These are phyloP conservation scores for Catotricha subobsoleta DNA, from an alignment of 2,888 invertebrate genomes.

Conservation along the genomic window DNA sequence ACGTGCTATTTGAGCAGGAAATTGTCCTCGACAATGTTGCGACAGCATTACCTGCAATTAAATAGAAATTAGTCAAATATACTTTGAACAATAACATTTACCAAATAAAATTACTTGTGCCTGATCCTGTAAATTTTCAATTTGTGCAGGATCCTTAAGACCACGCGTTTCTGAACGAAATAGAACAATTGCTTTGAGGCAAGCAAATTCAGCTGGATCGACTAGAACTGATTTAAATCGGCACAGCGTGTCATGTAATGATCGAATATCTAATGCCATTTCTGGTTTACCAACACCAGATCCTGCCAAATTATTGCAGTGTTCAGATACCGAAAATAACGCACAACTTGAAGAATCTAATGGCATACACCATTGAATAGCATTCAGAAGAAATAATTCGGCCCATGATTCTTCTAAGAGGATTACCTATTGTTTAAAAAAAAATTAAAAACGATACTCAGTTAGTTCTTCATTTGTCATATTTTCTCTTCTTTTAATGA, in stretches of 20 bases:
- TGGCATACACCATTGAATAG: slow-evolving; percentile 94
- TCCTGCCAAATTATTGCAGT: slow-evolving; percentile 23
- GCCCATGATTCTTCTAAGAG: slow-evolving; percentile 93
- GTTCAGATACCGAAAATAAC: slow-evolving; percentile 45
- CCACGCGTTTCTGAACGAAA: slow-evolving; percentile 92
- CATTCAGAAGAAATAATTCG: slow-evolving; percentile 85
- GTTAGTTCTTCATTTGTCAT: too few species aligned
- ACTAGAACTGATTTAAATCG: slow-evolving; percentile 79
- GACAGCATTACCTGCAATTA: slow-evolving; percentile 75
- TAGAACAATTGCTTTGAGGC: slow-evolving; percentile 91
- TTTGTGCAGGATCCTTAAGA: slow-evolving; percentile 85
- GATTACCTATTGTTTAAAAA: slow-evolving; percentile 56
- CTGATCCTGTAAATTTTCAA: slow-evolving; percentile 94
- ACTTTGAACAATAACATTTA: background rate
- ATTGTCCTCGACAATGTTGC: slow-evolving; percentile 79
- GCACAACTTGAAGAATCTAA: slow-evolving; percentile 69
- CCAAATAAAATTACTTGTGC: slow-evolving; percentile 79
- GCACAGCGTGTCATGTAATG: slow-evolving; percentile 71
- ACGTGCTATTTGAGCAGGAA: slow-evolving; percentile 53
- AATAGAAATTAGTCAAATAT: background rate
- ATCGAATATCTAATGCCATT: slow-evolving; percentile 56
- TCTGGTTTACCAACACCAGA: slow-evolving; percentile 27
- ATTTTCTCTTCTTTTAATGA: too few species aligned
- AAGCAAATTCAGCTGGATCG: slow-evolving; percentile 95
- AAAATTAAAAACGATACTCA: too few species aligned